Evolutionary conservation across 1,140 invertebrate species (phyloP), one percentile per base, ranked within the genome.

Genomic region (Zaprionus tsacasi): DNA sequence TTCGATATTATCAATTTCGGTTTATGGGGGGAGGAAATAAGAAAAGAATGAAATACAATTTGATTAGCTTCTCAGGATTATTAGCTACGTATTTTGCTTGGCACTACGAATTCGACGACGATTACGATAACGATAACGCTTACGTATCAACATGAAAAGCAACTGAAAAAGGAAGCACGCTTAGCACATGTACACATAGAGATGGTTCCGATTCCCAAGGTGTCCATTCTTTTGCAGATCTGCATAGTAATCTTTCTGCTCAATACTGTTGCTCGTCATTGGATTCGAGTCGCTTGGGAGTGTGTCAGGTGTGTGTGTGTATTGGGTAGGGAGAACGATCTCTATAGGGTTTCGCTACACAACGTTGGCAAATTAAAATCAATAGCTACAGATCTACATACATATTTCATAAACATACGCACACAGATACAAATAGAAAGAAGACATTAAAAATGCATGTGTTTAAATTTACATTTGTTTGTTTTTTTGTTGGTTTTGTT

Each of bases 11-110:
- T 38, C 17, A 17, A 50, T 50, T 50, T 50, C 11, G 45, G 45
- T 69, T 77, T 77, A 67, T 79, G 73, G 66, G 36, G 57, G 65
- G 66, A 72, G 67, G 76, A 71, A 83, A 80, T 40, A 88, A 78
- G 83, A 87, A 87, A 88, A 87, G 83, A 87, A 87, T 82, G 83
- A 78, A 86, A 82, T 70, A 86, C 56, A 88, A 78, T 70, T 87
- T 88, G 80, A 87, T 87, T 87, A 87, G 83, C 83, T 83, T 88
- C 73, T 76, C 83, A 83, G 80, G 73, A 77, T 71, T 57, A 82
- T 78, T 69, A 52, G 36, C 77, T 77, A 75, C 50, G 40, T 63
- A 73, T 48, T 61, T 75, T 76, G 60, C 56, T 75, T 75, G 72
- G 72, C 72, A 75, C 72, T 70, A 75, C 67, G 67, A 64, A 55